These are phyloP conservation scores for Dunckerocampus dactyliophorus DNA, from an alignment of 2,113 vertebrate species.

Conservation along the genomic window DNA sequence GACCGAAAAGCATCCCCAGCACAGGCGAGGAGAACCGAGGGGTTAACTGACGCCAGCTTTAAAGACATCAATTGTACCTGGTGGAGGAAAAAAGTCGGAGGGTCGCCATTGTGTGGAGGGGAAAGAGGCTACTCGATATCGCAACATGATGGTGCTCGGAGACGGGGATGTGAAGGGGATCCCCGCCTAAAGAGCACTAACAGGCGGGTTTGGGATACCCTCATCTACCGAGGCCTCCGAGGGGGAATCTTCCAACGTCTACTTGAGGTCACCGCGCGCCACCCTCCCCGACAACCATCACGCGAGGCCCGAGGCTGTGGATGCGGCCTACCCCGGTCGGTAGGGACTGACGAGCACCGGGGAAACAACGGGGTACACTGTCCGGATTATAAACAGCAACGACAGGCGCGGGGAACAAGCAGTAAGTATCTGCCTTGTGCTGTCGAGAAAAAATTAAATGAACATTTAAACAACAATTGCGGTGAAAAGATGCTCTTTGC, in stretches of 20 bases:
- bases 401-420: constrained; percentile 32
- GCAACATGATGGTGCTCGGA: constrained; percentile 46
- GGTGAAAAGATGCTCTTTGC: not conserved
- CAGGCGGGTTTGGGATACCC: constrained; percentile 66
- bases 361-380: constrained; percentile 59
- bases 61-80: constrained; percentile 46
- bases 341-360: constrained; percentile 64
- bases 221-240: constrained; percentile 63
- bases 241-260: constrained; percentile 51
- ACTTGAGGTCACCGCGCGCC: constrained; percentile 39
- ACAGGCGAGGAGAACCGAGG: constrained; percentile 40
- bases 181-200: constrained; percentile 56
- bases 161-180: constrained; percentile 57
- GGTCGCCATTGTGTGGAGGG: constrained; percentile 58
- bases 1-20: constrained; percentile 59
- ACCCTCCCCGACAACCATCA: constrained; percentile 27
- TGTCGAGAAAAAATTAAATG: not conserved
- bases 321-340: constrained; percentile 68
- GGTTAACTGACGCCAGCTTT: constrained; percentile 39
- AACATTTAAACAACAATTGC: not conserved
- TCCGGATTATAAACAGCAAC: constrained; percentile 24
- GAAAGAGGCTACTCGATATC: constrained; percentile 25
- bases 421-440: constrained; percentile 49
- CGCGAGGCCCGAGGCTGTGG: constrained; percentile 65
- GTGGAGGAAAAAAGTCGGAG: constrained; percentile 32